phyloP scores from a whole-genome alignment of 1,140 invertebrate genomes.

The Drosophila insularis region DNA sequence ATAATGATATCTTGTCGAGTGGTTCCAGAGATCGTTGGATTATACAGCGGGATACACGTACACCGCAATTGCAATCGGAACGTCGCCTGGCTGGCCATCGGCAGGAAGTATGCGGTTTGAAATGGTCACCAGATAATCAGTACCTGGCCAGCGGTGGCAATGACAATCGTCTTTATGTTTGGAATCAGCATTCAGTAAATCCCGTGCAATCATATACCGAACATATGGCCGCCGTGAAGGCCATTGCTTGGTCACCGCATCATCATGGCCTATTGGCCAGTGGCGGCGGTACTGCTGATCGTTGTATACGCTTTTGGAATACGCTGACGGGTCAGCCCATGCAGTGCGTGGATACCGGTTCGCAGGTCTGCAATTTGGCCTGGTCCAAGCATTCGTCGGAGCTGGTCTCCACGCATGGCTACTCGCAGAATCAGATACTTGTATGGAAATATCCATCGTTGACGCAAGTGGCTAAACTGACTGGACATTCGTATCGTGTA shows the following conservation, averaged over 20 bases:
- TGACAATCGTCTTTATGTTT: conserved; percentile 99
- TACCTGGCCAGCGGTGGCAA: conserved; percentile 99
- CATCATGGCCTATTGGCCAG: conserved; percentile 98
- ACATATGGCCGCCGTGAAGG: conserved; percentile 99
- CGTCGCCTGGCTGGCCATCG: conserved; percentile 94
- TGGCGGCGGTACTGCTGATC: conserved; percentile 98
- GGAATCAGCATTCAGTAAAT: conserved; percentile 94
- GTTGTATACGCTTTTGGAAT: conserved; percentile 99
- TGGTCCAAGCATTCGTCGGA: conserved; percentile 99
- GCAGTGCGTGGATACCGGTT: conserved; percentile 99
- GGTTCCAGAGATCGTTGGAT: conserved; percentile 97
- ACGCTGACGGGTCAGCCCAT: conserved; percentile 99
- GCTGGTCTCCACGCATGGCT: conserved; percentile 99
- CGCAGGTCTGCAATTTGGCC: conserved; percentile 98
- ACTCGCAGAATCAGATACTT: conserved; percentile 99
- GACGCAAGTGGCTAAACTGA: conserved; percentile 97
- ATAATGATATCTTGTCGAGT: conserved; percentile 97
- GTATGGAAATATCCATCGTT: conserved; percentile 99
- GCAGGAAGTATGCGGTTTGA: conserved; percentile 99
- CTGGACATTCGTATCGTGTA: conserved; percentile 98
- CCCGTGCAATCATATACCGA: conserved; percentile 98
- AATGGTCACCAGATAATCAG: conserved; percentile 99
- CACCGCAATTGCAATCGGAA: conserved; percentile 90
- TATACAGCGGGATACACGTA: conserved; percentile 96
- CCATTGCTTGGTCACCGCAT: conserved; percentile 99